These are phyloP conservation scores for Noctua pronuba DNA, from an alignment of 2,888 invertebrate genomes.

Conservation along the genomic window DNA sequence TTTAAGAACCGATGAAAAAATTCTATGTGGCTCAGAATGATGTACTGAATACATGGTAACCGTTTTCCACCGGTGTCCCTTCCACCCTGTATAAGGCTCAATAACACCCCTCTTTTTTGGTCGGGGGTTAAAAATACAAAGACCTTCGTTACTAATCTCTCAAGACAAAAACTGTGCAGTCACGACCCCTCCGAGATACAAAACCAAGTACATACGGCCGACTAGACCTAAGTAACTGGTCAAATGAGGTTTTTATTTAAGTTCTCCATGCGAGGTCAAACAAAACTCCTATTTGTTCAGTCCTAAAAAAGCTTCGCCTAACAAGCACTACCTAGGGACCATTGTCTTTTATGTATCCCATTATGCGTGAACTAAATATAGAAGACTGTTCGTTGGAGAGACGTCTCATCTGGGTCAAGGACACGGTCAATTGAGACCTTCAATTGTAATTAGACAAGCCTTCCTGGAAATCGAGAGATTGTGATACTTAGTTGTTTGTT, in stretches of 20 bases:
- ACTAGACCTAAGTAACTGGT: neutral
- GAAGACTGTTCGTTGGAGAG: conserved; percentile 33
- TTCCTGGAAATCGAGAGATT: conserved; percentile 42
- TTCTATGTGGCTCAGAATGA: too few relatives aligned
- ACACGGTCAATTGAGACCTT: conserved; percentile 41
- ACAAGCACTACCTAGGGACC: conserved; percentile 30
- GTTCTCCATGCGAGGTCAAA: neutral
- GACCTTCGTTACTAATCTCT: neutral
- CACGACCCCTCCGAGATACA: neutral
- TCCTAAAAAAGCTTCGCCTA: conserved; percentile 21
- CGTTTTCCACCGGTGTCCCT: too few relatives aligned
- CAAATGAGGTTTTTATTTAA: conserved; percentile 3
- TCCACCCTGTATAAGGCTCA: neutral
- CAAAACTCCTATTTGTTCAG: neutral
- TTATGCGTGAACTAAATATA: conserved; percentile 52
- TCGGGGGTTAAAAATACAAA: neutral
- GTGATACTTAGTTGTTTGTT: conserved; percentile 4
- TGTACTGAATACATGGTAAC: too few relatives aligned
- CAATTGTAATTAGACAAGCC: conserved; percentile 50
- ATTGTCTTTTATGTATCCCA: conserved; percentile 30
- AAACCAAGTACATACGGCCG: neutral
- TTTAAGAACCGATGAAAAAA: too few relatives aligned
- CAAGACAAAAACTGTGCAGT: conserved; percentile 2
- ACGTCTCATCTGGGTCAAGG: conserved; percentile 60
- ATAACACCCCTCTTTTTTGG: too few relatives aligned